phyloP scores from a whole-genome alignment of 2,113 vertebrate species.

The Chloebia gouldiae region DNA sequence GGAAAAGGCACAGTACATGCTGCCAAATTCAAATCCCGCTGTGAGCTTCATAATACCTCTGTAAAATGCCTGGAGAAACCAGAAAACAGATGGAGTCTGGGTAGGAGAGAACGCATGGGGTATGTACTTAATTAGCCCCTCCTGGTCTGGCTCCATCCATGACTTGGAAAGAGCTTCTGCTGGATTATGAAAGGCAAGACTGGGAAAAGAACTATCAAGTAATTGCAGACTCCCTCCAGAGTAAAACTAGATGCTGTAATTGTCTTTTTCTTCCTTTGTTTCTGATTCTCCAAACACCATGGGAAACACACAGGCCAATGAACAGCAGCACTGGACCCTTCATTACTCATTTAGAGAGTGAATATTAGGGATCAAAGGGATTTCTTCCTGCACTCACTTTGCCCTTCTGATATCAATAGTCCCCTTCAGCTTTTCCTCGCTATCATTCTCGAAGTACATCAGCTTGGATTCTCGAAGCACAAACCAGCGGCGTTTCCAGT shows the following conservation, averaged over 20 bases:
- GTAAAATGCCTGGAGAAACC: constrained; percentile 21
- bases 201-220: neutral
- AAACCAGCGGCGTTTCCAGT: constrained; percentile 96
- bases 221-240: neutral
- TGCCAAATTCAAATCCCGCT: neutral
- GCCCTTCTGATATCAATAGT: constrained; percentile 87
- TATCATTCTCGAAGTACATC: constrained; percentile 93
- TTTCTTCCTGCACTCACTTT: constrained; percentile 73
- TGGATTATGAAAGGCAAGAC: neutral
- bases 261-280: neutral
- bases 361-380: neutral
- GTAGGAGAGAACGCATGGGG: constrained; percentile 3
- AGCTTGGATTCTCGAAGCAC: constrained; percentile 88
- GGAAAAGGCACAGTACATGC: neutral
- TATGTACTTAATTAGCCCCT: constrained; percentile 49
- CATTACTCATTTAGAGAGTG: neutral
- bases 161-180: neutral
- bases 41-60: neutral
- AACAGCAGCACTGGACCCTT: neutral
- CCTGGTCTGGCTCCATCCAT: constrained; percentile 6
- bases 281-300: neutral
- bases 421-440: constrained; percentile 90
- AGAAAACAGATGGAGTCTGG: constrained; percentile 42
- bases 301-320: neutral
- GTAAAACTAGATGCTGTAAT: neutral